Conservation (phyloP, 1,140 invertebrate species). For the Conopomorpha cramerella region DNA sequence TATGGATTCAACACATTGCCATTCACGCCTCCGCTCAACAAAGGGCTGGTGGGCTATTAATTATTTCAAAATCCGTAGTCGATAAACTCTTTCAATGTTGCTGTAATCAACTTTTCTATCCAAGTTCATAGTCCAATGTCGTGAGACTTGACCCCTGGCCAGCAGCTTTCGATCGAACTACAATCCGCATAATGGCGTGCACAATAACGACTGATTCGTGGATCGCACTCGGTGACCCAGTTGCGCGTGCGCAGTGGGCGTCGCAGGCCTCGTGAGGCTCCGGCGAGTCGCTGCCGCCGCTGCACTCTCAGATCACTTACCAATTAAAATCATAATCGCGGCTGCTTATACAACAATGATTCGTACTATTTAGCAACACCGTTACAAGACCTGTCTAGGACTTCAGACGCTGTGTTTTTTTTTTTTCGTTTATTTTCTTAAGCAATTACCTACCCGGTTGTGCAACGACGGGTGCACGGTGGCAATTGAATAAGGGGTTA, state of each 20-base stretch:
- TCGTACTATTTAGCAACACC: constrained; percentile 11
- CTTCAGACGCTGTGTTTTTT: constrained; percentile 9
- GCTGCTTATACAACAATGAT: constrained; percentile 2
- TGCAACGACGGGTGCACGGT: too few species aligned
- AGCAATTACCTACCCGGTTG: too few species aligned
- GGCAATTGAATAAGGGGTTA: constrained; percentile 27
- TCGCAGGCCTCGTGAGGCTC: constrained; percentile 4
- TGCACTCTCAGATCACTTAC: constrained; percentile 6
- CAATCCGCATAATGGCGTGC: constrained; percentile 21
- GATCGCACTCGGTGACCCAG: constrained; percentile 28
- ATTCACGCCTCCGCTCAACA: too few species aligned
- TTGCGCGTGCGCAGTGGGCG: constrained; percentile 3
- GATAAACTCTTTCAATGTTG: too few species aligned
- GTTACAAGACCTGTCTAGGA: constrained; percentile 4
- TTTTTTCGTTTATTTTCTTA: constrained; percentile 4
- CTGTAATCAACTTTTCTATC: too few species aligned
- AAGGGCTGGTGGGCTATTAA: too few species aligned
- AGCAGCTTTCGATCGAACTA: constrained; percentile 8
- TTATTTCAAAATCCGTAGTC: too few species aligned
- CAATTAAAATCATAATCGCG: constrained; percentile 11
- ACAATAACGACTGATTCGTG: constrained; percentile 19
- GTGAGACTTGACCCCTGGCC: constrained; percentile 9
- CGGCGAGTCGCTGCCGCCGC: not conserved
- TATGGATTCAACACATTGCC: too few species aligned
- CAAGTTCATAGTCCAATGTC: constrained; percentile 23